Evolutionary conservation across 30 jellyfish, hydroid and myxozoan genomes (phyloP).

Genomic region (Nemopilema nomurai): DNA sequence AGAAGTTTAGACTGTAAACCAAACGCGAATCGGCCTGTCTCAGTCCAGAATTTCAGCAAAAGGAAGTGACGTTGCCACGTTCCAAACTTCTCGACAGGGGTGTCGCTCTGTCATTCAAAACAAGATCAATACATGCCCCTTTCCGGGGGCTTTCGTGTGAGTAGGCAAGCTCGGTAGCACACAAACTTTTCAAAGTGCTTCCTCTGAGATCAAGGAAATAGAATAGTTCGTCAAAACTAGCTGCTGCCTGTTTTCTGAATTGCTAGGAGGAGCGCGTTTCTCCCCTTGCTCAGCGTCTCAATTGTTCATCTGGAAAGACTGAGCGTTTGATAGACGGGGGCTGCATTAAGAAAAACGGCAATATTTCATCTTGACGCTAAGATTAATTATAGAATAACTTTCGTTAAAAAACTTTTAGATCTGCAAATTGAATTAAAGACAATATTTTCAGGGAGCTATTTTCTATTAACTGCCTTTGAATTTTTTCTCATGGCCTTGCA

Average conservation of each 20-base stretch:
- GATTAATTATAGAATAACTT: neutral
- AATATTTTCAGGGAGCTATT: too few relatives aligned
- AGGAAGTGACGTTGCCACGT: conserved; percentile 57
- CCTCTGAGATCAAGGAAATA: neutral
- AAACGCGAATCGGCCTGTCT: neutral
- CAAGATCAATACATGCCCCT: neutral
- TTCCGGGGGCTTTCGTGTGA: neutral
- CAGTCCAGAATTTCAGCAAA: neutral
- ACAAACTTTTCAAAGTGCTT: neutral
- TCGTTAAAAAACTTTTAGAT: neutral
- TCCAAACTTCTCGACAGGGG: conserved; percentile 37
- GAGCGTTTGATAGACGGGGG: conserved; percentile 39
- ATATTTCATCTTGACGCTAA: neutral
- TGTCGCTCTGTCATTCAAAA: conserved; percentile 6
- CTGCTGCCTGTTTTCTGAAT: neutral
- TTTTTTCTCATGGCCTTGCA: too few relatives aligned
- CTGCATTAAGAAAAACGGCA: conserved; percentile 21
- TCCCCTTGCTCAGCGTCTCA: conserved; percentile 40
- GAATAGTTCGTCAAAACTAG: neutral
- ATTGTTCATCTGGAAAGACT: conserved; percentile 52
- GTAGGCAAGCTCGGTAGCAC: neutral
- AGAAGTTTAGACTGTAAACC: neutral
- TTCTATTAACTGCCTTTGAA: too few relatives aligned
- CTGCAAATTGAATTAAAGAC: too few relatives aligned
- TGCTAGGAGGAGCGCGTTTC: conserved; percentile 37